Evolutionary conservation across 2,888 invertebrate species (phyloP).

Genomic region (Hoplodrina ambigua): DNA sequence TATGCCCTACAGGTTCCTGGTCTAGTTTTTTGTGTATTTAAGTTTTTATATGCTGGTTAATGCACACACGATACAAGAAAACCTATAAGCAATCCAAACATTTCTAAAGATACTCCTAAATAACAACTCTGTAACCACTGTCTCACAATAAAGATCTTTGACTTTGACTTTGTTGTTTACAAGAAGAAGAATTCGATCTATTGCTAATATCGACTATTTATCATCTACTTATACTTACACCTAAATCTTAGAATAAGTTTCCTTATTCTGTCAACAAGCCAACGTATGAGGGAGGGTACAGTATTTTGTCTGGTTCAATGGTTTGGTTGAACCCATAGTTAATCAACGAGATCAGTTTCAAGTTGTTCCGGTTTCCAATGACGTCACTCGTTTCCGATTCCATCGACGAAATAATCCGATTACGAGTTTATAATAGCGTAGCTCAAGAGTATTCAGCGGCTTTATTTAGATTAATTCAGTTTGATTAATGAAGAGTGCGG

Average conservation of each 20-base stretch:
- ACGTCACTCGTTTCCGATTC: conserved; percentile 56
- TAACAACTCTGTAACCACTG: too few relatives aligned
- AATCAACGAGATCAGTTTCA: conserved; percentile 40
- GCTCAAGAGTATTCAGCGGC: conserved; percentile 59
- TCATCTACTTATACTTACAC: too few relatives aligned
- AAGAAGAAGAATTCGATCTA: too few relatives aligned
- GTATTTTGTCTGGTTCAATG: background rate
- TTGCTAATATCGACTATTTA: too few relatives aligned
- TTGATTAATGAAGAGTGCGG: conserved; percentile 82
- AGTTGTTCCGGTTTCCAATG: conserved; percentile 56
- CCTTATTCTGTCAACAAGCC: background rate
- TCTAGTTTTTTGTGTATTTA: too few relatives aligned
- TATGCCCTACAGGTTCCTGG: too few relatives aligned
- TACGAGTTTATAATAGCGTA: conserved; percentile 58
- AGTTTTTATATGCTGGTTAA: too few relatives aligned
- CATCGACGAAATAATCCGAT: conserved; percentile 63
- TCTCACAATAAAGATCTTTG: too few relatives aligned
- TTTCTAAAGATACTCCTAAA: too few relatives aligned
- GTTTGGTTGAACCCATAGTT: conserved; percentile 22
- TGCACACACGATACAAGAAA: too few relatives aligned
- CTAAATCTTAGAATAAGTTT: background rate
- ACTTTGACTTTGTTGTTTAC: too few relatives aligned
- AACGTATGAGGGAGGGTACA: background rate
- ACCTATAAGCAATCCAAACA: too few relatives aligned
- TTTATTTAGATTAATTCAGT: conserved; percentile 82